Percentiles rank a stretch among this genome's conserved stretches.
These are phyloP conservation scores for Hippocampus comes DNA, from an alignment of 2,113 vertebrate species.

Conservation along the genomic window DNA sequence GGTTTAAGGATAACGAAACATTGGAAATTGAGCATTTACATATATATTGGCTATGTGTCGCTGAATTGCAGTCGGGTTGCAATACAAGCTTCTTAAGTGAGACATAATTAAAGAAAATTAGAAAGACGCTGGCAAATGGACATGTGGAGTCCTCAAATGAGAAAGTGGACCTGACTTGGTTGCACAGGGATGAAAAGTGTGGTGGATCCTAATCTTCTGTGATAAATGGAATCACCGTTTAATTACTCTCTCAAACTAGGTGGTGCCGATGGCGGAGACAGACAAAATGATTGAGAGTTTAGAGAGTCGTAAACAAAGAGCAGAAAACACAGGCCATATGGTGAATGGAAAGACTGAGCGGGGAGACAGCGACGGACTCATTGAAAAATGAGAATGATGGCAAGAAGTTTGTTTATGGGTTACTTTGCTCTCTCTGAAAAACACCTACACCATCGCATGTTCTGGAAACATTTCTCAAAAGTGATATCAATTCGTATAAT, in stretches of 20 bases:
- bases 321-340: constrained; percentile 10
- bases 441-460: constrained; percentile 4
- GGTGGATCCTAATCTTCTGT: constrained; percentile 45
- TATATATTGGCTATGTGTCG: background rate
- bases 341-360: background rate
- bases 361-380: constrained; percentile 7
- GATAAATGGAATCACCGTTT: constrained; percentile 54
- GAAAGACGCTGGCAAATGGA: constrained; percentile 9
- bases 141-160: constrained; percentile 17
- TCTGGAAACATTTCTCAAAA: background rate
- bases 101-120: constrained; percentile 1
- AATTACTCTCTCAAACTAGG: constrained; percentile 56
- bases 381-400: constrained; percentile 13
- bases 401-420: constrained; percentile 39
- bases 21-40: constrained; percentile 1
- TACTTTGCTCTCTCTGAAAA: constrained; percentile 49
- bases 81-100: background rate
- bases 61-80: background rate
- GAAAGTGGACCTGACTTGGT: constrained; percentile 25
- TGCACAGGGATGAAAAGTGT: constrained; percentile 19
- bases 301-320: constrained; percentile 8
- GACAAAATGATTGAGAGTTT: constrained; percentile 11
- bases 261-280: constrained; percentile 30
- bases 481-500: background rate
- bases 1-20: background rate